These are phyloP conservation scores for Genyomyrus donnyi DNA, from an alignment of 2,113 vertebrate genomes.

Conservation along the genomic window DNA sequence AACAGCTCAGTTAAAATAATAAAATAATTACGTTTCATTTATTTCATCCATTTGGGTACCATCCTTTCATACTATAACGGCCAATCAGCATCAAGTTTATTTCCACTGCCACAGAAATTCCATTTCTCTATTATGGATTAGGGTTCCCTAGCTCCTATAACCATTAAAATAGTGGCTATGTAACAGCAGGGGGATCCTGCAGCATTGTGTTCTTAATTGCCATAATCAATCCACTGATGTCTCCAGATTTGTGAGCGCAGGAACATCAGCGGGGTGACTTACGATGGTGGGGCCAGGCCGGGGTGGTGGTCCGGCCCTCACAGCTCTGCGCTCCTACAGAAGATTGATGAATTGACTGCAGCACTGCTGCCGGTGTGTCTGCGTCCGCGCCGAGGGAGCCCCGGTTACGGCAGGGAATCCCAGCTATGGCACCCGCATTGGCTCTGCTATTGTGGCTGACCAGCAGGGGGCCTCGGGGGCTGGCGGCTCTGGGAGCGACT, in stretches of 20 bases:
- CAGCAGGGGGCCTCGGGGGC: conserved; percentile 17
- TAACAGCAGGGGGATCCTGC: not conserved
- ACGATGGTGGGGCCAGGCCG: not conserved
- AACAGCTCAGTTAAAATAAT: not conserved
- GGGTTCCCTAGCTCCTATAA: not conserved
- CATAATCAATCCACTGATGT: conserved; percentile 15
- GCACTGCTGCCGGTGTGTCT: conserved; percentile 19
- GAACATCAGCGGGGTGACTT: not conserved
- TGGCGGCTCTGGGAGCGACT: not conserved
- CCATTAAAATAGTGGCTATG: not conserved
- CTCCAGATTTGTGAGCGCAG: conserved; percentile 8
- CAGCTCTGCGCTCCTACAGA: not conserved
- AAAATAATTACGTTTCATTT: not conserved
- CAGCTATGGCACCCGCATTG: conserved; percentile 15
- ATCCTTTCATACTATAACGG: not conserved
- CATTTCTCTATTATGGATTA: not conserved
- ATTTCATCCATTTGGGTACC: not conserved
- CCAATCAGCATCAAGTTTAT: not conserved
- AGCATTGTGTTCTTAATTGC: not conserved
- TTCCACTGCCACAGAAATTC: not conserved
- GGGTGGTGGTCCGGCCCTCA: not conserved
- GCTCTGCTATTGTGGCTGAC: conserved; percentile 17
- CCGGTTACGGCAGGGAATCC: conserved; percentile 21
- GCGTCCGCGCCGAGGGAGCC: not conserved
- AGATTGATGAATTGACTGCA: conserved; percentile 20